Percentiles rank a stretch among this genome's conserved stretches.
These are phyloP conservation scores for Drosophila teissieri DNA, from an alignment of 1,140 invertebrate species.

Conservation along the genomic window DNA sequence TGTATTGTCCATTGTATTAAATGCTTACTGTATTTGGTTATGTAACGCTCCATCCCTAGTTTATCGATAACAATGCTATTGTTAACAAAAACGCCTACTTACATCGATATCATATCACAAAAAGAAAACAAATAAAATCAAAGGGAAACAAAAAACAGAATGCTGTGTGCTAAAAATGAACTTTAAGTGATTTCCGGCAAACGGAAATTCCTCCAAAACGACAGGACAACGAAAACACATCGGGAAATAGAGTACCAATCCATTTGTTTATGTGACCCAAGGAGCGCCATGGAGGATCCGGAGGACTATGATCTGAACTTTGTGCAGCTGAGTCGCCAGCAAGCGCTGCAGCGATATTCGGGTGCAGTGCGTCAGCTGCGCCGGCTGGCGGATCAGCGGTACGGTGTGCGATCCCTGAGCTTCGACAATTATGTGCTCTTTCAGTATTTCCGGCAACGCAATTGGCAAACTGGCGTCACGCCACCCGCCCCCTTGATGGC, in stretches of 20 bases:
- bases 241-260: neutral
- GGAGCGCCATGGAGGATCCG: conserved; percentile 23
- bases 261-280: neutral
- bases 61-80: neutral
- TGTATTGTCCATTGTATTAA: neutral
- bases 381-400: conserved; percentile 66
- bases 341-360: conserved; percentile 70
- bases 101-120: conserved; percentile 4
- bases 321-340: conserved; percentile 67
- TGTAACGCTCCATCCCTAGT: neutral
- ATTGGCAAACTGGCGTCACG: conserved; percentile 6
- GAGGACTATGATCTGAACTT: conserved; percentile 69
- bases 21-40: neutral
- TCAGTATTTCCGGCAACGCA: conserved; percentile 77
- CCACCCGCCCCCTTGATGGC: conserved; percentile 40
- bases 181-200: neutral
- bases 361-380: conserved; percentile 62
- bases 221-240: neutral
- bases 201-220: neutral
- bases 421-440: conserved; percentile 80
- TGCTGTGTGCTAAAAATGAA: conserved; percentile 1
- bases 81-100: neutral
- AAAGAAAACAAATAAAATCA: conserved; percentile 1
- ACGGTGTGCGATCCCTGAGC: conserved; percentile 64
- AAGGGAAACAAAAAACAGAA: neutral